Conservation (phyloP, 2,888 invertebrate genomes). For the Andrena praecox region DNA sequence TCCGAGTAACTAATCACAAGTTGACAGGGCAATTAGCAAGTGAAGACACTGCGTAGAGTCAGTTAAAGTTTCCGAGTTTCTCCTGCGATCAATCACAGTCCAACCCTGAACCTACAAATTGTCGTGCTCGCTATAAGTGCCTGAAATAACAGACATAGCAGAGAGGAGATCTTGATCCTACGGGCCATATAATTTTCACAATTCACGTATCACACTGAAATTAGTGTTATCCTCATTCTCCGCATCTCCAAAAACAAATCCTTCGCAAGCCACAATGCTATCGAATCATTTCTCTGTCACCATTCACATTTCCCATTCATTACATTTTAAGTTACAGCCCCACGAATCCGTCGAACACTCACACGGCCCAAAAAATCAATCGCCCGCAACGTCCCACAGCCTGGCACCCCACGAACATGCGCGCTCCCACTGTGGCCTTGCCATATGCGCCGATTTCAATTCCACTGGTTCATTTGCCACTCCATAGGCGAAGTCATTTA, state of each 20-base stretch:
- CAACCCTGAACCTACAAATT: no score
- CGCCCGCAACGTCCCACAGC: conserved; percentile 1
- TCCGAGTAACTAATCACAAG: not conserved
- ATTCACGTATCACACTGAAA: no score
- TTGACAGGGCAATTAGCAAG: not conserved
- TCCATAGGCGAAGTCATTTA: conserved; percentile 27
- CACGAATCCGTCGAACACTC: not conserved
- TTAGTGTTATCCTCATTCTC: no score
- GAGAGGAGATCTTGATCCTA: no score
- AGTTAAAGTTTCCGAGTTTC: no score
- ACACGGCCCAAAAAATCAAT: not conserved
- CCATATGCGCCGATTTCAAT: conserved; percentile 57
- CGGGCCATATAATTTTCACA: no score
- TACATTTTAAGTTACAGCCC: not conserved
- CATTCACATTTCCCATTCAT: not conserved
- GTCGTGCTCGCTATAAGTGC: no score
- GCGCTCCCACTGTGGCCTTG: conserved; percentile 16
- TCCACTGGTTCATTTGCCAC: conserved; percentile 58
- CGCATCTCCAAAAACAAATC: no score
- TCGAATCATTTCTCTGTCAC: not conserved
- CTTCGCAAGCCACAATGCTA: no score
- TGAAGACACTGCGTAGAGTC: not conserved
- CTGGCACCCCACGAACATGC: conserved; percentile 40
- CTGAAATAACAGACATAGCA: no score
- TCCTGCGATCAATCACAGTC: no score